Evolutionary conservation across 2,797 vertebrate genomes (phyloP), one percentile per base, ranked within the genome.

Genomic region (Tympanoctomys barrerae): DNA sequence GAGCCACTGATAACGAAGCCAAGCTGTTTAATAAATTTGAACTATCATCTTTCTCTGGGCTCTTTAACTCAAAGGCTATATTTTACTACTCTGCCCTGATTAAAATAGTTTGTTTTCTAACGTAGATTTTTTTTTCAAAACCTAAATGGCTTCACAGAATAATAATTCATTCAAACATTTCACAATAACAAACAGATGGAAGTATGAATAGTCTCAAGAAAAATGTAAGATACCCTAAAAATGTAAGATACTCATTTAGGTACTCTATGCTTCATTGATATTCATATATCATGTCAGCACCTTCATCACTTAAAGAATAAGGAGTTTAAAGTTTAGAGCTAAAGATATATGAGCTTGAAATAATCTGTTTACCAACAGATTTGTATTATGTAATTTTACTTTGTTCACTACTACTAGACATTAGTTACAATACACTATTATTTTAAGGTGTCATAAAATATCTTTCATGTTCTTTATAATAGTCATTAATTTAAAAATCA

Each of bases 41-140:
- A 66, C 73, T 64, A 24, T 66, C 70, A 92, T 90, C 9, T 57
- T 87, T 36, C 84, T 42, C 52, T 78, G 75, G 28, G 52, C 97
- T 94, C 36, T 8, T 1, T 87, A 80, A 84, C 87, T 94, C 61
- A 73, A 49, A 97, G 36, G 54, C 52, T 83, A 16, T 12, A 91
- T 96, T 42, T 54, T 94, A 59, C 19, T 89, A 14, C 61, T 94
- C 73, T 91, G 79, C 14, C 97, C 92, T 95, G 61, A 61, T 92
- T 90, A 95, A 97, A 24, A 11, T 68, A 13, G 46, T 97, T 96
- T 95, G 18, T 95, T 97, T 96, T 90, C 84, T 71, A 66, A 75
- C 33, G 92, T 71, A 89, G 80, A n/a, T 42, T 71, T 91, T 80
- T 91, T 93, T 91, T 22, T 61, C 19, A 94, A 90, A 61, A 90